Base-by-base conservation (phyloP, 2,113 vertebrate species). In the Zingel zingel region DNA sequence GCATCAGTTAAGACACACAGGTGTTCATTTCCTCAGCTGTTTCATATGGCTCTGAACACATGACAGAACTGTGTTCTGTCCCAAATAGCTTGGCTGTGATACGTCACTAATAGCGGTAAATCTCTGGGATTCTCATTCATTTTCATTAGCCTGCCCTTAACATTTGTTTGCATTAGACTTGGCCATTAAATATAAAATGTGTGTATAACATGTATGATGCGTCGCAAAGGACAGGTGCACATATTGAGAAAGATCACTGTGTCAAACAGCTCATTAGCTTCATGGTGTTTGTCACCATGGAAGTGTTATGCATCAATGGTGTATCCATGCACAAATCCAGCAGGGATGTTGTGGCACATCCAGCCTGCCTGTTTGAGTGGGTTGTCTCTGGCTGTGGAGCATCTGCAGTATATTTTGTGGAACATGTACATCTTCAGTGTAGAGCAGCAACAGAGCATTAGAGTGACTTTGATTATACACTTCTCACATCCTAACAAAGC, bases 231-330 rank as follows among this genome's bases (percentile, higher is more conserved):
- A 82, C 83, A 91, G 85, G 85, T 84, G 84, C 61, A 64, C 67
- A 62, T 45, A 80, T 61, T 66, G 82, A 78, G 67, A 79, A 73
- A 64, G 81, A 90, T 77, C 77, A 73, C 80, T n/a, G 16, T 75
- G 87, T 91, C 92, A 79, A 91, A 90, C 92, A 92, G 89, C 83
- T 91, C 89, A 92, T 94, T 95, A 94, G 88, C 77, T 91, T 88
- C 59, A 77, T 72, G 86, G 75, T 92, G 88, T 86, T 89, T 85
- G 88, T 92, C 88, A 89, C 89, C 71, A 62, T 78, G 73, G 79
- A 85, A 86, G 80, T 43, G 82, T 82, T 89, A 70, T 61, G 83
- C 90, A 75, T 76, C 82, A 73, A 62, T 50, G 67, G 33, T 79
- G 69, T 64, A 75, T 82, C 77, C 74, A 39, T 50, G 74, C 72